Evolutionary conservation across 1,140 invertebrate genomes (phyloP), one percentile per base, ranked within the genome.

Genomic region (Zaprionus vittiger): DNA sequence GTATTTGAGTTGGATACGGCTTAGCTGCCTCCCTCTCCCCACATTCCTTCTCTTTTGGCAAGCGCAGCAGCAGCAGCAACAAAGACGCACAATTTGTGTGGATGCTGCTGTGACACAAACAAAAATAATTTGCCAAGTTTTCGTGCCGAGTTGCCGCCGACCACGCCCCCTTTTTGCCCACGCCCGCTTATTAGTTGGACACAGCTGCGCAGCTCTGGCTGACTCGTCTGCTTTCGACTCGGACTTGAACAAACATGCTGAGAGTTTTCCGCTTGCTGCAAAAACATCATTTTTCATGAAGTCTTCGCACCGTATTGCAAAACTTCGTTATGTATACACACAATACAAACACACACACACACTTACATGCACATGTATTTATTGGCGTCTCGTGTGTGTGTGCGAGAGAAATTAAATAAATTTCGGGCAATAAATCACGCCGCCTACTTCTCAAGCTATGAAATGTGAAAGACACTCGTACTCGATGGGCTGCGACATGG

Each of bases 251-350:
- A 34, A 65, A 57, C 61, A 56, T 12, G 28, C 22, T 52, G 44
- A 38, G 62, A n/a, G 52, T 63, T 41, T 44, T 41, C 26, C 52
- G 38, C 38, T 63, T 17, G 61, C 31, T 41, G 38, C 38, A 41
- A 41, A 31, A 84, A 55, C 26, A 80, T 81, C 80, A 80, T 87
- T 87, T 87, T 86, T 86, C 77, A 87, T 87, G 83, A 87, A 77
- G 83, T 87, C 82, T 87, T 87, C 76, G 72, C 77, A 77, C 71
- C 80, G 79, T 83, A 80, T 87, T 77, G 77, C 83, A 69, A 34
- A 59, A 62, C 37, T 69, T 69, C 31, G 64, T 55, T 60, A 38
- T 52, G 56, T 54, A 61, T 47, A 70, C 78, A 65, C 81, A 77
- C 65, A 52, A 62, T 68, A 72, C 52, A 73, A 47, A 65, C 49